Evolutionary conservation across 1,140 invertebrate species (phyloP).

Genomic region (Apolygus lucorum): DNA sequence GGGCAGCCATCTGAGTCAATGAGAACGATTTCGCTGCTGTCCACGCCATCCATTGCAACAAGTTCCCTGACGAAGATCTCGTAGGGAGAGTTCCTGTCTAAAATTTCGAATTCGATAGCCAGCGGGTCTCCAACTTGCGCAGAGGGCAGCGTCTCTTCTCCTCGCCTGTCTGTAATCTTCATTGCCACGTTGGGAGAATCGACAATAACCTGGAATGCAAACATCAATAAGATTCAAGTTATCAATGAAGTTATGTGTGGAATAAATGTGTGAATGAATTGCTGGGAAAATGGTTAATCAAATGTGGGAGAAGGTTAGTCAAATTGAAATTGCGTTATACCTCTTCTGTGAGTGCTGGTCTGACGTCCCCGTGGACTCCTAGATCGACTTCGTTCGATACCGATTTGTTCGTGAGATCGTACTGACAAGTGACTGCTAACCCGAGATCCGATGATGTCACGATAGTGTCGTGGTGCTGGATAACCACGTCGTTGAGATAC

Average conservation of each 20-base stretch:
- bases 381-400: slow-evolving; percentile 86
- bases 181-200: slow-evolving; percentile 89
- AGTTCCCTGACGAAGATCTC: slow-evolving; percentile 90
- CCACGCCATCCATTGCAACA: slow-evolving; percentile 87
- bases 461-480: slow-evolving; percentile 91
- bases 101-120: slow-evolving; percentile 82
- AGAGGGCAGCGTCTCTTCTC: slow-evolving; percentile 67
- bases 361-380: slow-evolving; percentile 76
- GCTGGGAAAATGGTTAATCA: neutral
- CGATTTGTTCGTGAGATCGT: slow-evolving; percentile 86
- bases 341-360: slow-evolving; percentile 65
- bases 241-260: neutral
- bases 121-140: slow-evolving; percentile 83
- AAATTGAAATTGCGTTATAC: too few relatives aligned
- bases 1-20: slow-evolving; percentile 88
- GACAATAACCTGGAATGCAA: slow-evolving; percentile 52
- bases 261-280: neutral
- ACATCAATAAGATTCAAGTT: too few relatives aligned
- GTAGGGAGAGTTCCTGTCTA: slow-evolving; percentile 83
- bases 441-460: slow-evolving; percentile 89
- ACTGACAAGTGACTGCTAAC: slow-evolving; percentile 83
- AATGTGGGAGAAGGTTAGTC: slow-evolving; percentile 34
- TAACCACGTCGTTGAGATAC: slow-evolving; percentile 81
- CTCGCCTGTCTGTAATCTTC: slow-evolving; percentile 80
- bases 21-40: slow-evolving; percentile 82